Evolutionary conservation across 2,113 vertebrate species (phyloP).

Genomic region (Psittacus erithacus): DNA sequence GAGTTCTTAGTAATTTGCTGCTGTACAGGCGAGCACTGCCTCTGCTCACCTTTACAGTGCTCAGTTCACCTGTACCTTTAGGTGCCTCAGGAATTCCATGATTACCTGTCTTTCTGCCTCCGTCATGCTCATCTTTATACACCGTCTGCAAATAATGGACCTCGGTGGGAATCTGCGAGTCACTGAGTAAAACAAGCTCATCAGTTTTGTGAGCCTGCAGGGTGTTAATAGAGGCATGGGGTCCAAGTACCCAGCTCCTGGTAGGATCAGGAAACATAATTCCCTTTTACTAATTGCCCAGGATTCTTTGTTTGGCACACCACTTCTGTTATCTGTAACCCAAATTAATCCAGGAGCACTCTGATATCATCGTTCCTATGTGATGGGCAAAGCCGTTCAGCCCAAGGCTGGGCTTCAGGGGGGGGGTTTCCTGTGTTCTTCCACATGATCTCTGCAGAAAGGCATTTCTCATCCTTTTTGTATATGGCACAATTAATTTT

Average conservation of each 20-base stretch:
- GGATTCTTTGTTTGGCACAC: neutral
- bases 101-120: neutral
- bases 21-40: neutral
- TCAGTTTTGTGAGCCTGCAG: neutral
- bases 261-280: neutral
- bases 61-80: neutral
- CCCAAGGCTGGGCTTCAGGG: neutral
- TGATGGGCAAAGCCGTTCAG: neutral
- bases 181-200: neutral
- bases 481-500: neutral
- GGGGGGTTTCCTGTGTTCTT: neutral
- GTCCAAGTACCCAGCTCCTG: neutral
- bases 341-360: fast-evolving
- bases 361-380: fast-evolving
- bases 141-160: neutral
- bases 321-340: neutral
- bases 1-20: neutral
- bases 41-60: neutral
- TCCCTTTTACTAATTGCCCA: neutral
- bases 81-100: neutral
- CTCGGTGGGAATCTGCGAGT: neutral
- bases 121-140: fast-evolving
- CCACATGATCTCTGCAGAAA: neutral
- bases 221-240: neutral
- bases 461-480: neutral